Percentiles rank a stretch among this genome's conserved stretches.
Evolutionary conservation across 2,888 invertebrate species (phyloP).

Genomic region (Caradrina clavipalpis): DNA sequence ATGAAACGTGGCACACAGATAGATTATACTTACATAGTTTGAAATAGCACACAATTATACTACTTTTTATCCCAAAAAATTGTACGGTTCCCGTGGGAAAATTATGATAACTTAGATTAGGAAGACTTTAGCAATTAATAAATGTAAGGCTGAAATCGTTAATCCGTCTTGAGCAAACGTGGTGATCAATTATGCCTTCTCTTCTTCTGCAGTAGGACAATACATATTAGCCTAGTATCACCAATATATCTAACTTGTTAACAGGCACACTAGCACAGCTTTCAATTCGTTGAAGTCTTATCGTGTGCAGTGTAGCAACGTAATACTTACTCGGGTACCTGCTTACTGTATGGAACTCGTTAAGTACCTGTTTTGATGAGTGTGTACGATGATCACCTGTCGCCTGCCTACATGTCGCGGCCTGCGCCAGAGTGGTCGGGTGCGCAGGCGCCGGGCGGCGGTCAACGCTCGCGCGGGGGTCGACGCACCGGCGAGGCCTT

Average conservation of each 20-base stretch:
- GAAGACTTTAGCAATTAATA: too few relatives aligned
- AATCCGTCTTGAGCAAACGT: too few relatives aligned
- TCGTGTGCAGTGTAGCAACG: neutral
- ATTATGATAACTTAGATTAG: too few relatives aligned
- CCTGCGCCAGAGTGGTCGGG: constrained; percentile 23
- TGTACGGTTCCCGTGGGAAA: too few relatives aligned
- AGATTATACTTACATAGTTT: too few relatives aligned
- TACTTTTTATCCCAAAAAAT: too few relatives aligned
- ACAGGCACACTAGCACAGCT: neutral
- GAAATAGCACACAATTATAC: too few relatives aligned
- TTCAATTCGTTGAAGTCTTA: neutral
- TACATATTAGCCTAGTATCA: too few relatives aligned
- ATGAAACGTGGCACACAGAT: too few relatives aligned
- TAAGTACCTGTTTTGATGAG: constrained; percentile 2
- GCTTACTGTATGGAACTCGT: neutral
- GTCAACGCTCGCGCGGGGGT: constrained; percentile 64
- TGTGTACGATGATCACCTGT: constrained; percentile 30
- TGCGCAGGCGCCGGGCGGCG: constrained; percentile 38
- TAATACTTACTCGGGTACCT: neutral
- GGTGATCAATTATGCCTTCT: too few relatives aligned
- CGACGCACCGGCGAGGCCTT: constrained; percentile 63
- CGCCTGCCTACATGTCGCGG: constrained; percentile 18
- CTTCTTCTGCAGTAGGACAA: too few relatives aligned
- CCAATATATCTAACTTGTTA: neutral
- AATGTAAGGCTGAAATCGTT: too few relatives aligned